These are phyloP conservation scores for Chaetodon auriga DNA, from an alignment of 2,113 vertebrate genomes.

Conservation along the genomic window DNA sequence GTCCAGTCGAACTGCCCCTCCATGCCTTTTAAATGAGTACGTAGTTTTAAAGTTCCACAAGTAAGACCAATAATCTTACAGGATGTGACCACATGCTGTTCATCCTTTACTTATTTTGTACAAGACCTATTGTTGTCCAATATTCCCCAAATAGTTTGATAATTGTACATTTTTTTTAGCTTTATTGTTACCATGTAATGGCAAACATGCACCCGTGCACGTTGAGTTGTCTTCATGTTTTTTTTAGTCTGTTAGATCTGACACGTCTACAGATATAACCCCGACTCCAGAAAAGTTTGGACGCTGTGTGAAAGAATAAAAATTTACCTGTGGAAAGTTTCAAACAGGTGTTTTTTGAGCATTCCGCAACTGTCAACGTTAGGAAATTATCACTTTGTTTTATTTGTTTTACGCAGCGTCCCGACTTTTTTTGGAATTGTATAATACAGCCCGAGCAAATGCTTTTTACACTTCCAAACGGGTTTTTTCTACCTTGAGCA, in stretches of 20 bases:
- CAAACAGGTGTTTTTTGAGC: no score
- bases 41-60: not conserved
- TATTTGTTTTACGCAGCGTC: no score
- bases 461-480: no score
- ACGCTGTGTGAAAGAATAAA: no score
- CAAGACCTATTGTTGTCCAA: not conserved
- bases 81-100: not conserved
- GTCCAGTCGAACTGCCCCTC: not conserved
- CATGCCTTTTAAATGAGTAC: not conserved
- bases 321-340: no score
- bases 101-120: not conserved
- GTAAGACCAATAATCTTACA: not conserved
- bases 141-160: not conserved
- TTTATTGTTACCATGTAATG: not conserved
- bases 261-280: no score
- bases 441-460: no score
- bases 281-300: no score
- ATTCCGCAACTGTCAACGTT: no score
- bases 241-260: no score
- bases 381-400: no score
- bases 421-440: no score
- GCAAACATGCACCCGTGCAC: not conserved
- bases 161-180: not conserved
- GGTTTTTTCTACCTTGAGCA: not conserved
- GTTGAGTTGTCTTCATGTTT: not conserved